Evolutionary conservation across 1,140 invertebrate genomes (phyloP).

Genomic region (Musca vetustissima): DNA sequence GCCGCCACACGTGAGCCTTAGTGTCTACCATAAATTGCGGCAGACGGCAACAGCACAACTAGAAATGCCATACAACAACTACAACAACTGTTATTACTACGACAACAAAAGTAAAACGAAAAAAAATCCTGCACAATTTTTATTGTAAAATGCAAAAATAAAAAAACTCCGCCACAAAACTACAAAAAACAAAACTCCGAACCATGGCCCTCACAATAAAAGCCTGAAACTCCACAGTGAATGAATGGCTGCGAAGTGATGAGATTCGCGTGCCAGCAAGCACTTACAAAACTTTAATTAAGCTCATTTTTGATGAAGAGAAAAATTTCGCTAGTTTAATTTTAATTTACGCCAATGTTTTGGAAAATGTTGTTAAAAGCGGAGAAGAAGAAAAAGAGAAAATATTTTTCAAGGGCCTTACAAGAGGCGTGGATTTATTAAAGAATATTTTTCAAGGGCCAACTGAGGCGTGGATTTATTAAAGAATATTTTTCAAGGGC

Average conservation of each 20-base stretch:
- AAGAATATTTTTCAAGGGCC: no score
- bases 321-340: constrained; percentile 22
- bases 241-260: constrained; percentile 7
- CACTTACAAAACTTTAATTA: constrained; percentile 19
- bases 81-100: not conserved
- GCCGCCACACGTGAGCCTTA: constrained; percentile 21
- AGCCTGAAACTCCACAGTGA: not conserved
- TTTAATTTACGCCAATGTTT: constrained; percentile 23
- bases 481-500: no score
- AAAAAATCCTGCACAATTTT: not conserved
- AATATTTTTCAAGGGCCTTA: no score
- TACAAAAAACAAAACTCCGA: not conserved
- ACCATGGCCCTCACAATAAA: not conserved
- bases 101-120: no score
- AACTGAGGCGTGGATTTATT: no score
- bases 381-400: not conserved
- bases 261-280: constrained; percentile 14
- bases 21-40: constrained; percentile 18
- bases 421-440: no score
- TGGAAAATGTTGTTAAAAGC: constrained; percentile 6
- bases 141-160: not conserved
- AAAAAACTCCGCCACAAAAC: no score
- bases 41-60: not conserved
- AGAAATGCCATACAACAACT: not conserved
- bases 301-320: constrained; percentile 18